phyloP scores from a whole-genome alignment of 2,888 invertebrate genomes.

The Tetropium fuscum region DNA sequence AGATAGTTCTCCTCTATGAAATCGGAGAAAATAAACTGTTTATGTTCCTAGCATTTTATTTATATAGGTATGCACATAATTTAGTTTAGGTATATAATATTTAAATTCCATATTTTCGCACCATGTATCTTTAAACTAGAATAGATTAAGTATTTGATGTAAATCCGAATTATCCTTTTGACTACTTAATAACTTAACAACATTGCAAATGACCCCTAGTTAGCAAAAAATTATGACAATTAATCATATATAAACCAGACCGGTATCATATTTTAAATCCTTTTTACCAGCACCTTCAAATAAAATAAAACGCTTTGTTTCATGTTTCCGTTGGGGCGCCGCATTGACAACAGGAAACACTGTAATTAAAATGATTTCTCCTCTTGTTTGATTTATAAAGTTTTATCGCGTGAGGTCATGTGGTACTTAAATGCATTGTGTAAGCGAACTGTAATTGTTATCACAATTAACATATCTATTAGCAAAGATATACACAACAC shows the following conservation, averaged over 20 bases:
- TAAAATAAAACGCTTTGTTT: conserved; percentile 44
- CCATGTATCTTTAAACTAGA: too few species aligned
- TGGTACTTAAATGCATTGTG: conserved; percentile 43
- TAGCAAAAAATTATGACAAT: conserved; percentile 20
- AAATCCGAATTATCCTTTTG: too few species aligned
- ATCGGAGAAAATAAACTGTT: too few species aligned
- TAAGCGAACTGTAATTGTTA: conserved; percentile 41
- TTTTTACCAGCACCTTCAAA: conserved; percentile 34
- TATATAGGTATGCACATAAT: too few species aligned
- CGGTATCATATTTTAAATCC: conserved; percentile 25
- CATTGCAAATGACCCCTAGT: conserved; percentile 23
- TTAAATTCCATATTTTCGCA: too few species aligned
- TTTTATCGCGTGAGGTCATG: conserved; percentile 48
- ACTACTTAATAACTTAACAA: too few species aligned
- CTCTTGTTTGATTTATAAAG: conserved; percentile 47
- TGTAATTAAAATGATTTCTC: conserved; percentile 52
- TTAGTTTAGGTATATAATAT: too few species aligned
- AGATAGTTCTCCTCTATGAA: too few species aligned
- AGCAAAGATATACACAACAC: too few species aligned
- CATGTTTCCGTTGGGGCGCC: conserved; percentile 47
- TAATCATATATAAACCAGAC: conserved; percentile 19
- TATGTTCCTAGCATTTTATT: too few species aligned
- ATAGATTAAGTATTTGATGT: too few species aligned
- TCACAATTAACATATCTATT: conserved; percentile 34
- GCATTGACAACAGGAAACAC: conserved; percentile 48